Evolutionary conservation across 1,140 invertebrate species (phyloP).

Genomic region (Heliconius melpomene): DNA sequence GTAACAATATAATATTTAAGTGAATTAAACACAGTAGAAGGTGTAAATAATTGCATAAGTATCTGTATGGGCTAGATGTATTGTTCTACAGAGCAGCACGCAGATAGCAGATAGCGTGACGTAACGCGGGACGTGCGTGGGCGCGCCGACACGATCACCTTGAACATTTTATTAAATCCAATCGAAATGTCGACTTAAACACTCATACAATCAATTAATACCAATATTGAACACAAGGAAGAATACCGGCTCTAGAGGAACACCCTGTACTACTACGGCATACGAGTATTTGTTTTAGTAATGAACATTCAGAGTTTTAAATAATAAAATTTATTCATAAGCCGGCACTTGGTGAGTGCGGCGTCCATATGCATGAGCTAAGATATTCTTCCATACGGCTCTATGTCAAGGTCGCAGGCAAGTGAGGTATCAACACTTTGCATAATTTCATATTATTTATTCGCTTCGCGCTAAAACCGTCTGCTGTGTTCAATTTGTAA

Average conservation of each 20-base stretch:
- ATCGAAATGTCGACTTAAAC: conserved; percentile 47
- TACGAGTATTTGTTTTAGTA: conserved; percentile 81
- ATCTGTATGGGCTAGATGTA: conserved; percentile 60
- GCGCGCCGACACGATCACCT: conserved; percentile 69
- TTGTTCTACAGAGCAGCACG: conserved; percentile 58
- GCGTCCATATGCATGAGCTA: conserved; percentile 79
- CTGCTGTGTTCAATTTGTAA: conserved; percentile 76
- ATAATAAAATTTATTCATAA: conserved; percentile 81
- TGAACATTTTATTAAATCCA: conserved; percentile 61
- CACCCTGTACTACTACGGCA: conserved; percentile 76
- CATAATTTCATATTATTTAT: conserved; percentile 81
- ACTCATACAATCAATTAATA: conserved; percentile 31
- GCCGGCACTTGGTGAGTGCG: conserved; percentile 66
- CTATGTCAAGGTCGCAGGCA: conserved; percentile 75
- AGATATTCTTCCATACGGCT: conserved; percentile 79
- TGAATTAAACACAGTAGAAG: conserved; percentile 34
- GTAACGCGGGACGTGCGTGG: conserved; percentile 63
- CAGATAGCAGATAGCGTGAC: conserved; percentile 60
- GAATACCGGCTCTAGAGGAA: conserved; percentile 34
- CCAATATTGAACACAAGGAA: background rate
- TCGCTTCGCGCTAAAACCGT: conserved; percentile 75
- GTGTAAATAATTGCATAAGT: conserved; percentile 61
- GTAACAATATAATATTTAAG: background rate
- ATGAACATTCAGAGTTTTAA: conserved; percentile 79
- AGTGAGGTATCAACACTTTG: conserved; percentile 72